Evolutionary conservation across 2,888 invertebrate species (phyloP).

Genomic region (Spodoptera littoralis): DNA sequence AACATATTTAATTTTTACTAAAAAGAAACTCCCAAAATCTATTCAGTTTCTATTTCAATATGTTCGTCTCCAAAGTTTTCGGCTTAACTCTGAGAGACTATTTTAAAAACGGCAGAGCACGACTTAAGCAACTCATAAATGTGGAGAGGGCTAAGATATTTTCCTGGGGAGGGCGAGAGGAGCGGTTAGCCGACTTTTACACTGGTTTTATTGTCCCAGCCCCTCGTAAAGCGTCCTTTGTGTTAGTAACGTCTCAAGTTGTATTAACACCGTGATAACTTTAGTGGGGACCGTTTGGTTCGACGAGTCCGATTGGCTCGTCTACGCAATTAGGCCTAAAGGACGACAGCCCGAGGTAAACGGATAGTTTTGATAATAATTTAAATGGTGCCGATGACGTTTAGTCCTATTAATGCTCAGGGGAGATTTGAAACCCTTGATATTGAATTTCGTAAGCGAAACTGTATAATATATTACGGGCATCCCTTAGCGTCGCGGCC

Average conservation of each 20-base stretch:
- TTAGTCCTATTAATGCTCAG: conserved; percentile 74
- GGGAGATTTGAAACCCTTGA: conserved; percentile 74
- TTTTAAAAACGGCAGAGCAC: conserved; percentile 77
- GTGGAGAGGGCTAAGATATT: conserved; percentile 75
- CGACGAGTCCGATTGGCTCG: conserved; percentile 66
- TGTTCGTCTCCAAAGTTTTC: conserved; percentile 66
- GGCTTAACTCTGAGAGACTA: conserved; percentile 64
- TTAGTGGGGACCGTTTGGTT: conserved; percentile 66
- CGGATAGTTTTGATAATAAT: conserved; percentile 82
- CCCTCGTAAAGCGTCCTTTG: conserved; percentile 82
- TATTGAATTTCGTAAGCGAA: conserved; percentile 81
- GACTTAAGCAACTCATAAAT: conserved; percentile 81
- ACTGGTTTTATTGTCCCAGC: conserved; percentile 84
- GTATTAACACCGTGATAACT: conserved; percentile 84
- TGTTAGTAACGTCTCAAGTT: conserved; percentile 83
- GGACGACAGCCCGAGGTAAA: conserved; percentile 71
- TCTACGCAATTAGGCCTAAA: conserved; percentile 75
- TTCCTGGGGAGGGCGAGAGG: conserved; percentile 70
- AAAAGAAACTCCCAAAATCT: conserved; percentile 37
- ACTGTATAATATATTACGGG: conserved; percentile 80
- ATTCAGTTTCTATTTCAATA: conserved; percentile 71
- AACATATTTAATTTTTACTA: conserved; percentile 50
- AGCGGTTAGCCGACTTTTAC: conserved; percentile 85
- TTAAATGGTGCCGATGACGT: conserved; percentile 79
- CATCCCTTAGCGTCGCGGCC: conserved; percentile 69